Conservation (phyloP, 2,113 vertebrate genomes). For the Urocolius indicus region DNA sequence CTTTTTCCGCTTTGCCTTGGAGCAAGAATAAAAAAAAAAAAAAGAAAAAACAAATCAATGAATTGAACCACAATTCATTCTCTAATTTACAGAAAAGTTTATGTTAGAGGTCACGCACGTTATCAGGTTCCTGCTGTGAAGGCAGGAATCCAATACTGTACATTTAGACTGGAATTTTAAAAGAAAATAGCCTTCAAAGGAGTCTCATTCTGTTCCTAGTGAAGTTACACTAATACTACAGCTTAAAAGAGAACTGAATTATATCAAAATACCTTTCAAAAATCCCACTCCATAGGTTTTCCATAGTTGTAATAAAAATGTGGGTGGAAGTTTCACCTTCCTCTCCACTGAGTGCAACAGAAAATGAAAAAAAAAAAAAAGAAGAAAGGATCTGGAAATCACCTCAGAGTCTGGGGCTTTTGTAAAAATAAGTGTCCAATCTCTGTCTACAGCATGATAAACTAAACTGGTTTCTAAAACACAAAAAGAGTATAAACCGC, state of each 20-base stretch:
- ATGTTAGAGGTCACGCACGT: not conserved
- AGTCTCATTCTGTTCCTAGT: not conserved
- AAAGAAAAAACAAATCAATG: not conserved
- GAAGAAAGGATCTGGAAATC: not conserved
- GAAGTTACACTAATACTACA: not conserved
- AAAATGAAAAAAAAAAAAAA: not conserved
- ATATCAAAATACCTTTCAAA: not conserved
- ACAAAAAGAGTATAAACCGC: not conserved
- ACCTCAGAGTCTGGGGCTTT: not conserved
- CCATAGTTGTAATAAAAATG: too few species aligned
- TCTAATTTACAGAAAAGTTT: not conserved
- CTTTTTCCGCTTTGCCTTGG: conserved; percentile 93
- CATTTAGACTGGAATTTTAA: not conserved
- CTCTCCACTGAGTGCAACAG: too few species aligned
- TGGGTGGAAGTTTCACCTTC: too few species aligned
- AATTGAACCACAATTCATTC: not conserved
- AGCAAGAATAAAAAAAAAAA: conserved; percentile 15
- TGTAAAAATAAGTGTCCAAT: not conserved
- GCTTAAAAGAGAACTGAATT: not conserved
- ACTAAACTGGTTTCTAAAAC: not conserved
- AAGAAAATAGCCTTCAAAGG: not conserved
- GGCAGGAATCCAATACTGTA: not conserved
- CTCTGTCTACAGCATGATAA: not conserved
- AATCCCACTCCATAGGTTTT: too few species aligned
- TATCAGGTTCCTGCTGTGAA: not conserved